Evolutionary conservation across 1,140 invertebrate species (phyloP).

Genomic region (Hycleus phaleratus): DNA sequence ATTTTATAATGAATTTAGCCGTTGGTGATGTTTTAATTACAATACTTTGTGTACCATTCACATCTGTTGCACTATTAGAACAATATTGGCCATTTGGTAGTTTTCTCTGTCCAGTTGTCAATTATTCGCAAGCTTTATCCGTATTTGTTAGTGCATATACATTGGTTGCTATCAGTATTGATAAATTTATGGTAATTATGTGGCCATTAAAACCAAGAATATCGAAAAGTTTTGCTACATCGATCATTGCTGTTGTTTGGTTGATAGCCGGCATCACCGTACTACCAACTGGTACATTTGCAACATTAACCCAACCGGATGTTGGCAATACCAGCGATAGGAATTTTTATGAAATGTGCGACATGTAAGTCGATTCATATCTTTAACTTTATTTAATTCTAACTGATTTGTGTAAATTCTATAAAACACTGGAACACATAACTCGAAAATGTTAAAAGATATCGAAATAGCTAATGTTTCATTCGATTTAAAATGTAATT

Average conservation of each 20-base stretch:
- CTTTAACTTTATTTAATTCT: neutral
- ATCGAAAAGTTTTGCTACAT: slow-evolving; percentile 56
- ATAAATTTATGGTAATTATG: slow-evolving; percentile 82
- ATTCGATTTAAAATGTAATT: too few relatives aligned
- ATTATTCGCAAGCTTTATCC: slow-evolving; percentile 70
- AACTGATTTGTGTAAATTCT: neutral
- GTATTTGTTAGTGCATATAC: slow-evolving; percentile 81
- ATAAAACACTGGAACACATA: neutral
- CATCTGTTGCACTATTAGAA: slow-evolving; percentile 65
- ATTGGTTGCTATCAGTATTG: slow-evolving; percentile 75
- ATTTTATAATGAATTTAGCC: slow-evolving; percentile 79
- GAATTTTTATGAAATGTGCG: slow-evolving; percentile 51
- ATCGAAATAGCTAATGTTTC: too few relatives aligned
- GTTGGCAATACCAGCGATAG: slow-evolving; percentile 3
- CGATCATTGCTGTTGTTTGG: slow-evolving; percentile 72
- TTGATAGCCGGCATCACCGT: slow-evolving; percentile 69
- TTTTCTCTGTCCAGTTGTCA: slow-evolving; percentile 67
- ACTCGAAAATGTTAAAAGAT: too few relatives aligned
- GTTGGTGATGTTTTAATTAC: slow-evolving; percentile 80
- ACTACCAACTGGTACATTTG: slow-evolving; percentile 69
- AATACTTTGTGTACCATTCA: slow-evolving; percentile 79
- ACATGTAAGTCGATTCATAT: slow-evolving; percentile 47
- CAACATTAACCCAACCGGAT: slow-evolving; percentile 49
- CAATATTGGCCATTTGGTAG: slow-evolving; percentile 79
- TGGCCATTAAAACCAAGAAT: slow-evolving; percentile 75